Base-by-base conservation (phyloP, 2,797 vertebrate genomes). In the Pseudomugil tenellus region DNA sequence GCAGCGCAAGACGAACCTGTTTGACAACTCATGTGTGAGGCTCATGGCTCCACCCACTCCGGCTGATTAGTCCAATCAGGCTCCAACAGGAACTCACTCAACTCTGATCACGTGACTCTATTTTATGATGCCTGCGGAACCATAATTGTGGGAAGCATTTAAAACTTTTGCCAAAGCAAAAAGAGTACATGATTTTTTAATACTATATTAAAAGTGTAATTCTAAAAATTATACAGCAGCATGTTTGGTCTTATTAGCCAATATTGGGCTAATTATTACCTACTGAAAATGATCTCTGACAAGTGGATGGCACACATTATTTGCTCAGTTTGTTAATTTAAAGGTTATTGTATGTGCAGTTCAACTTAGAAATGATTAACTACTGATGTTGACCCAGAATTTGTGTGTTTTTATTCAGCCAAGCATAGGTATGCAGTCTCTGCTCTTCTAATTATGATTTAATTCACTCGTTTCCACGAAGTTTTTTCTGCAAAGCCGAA, bases 1-100 rank as follows among this genome's bases (percentile, higher is more conserved):
- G 63, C 67, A 69, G 69, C 70, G 31, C 69, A 76, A 77, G 85
- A 81, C 73, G 70, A 92, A 93, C 92, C 91, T 91, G 92, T 92
- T 75, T 83, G 84, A 92, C 90, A 83, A 87, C 83, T 89, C 82
- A 57, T 60, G 79, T 68, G 85, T 74, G 80, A 81, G 41, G 21
- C 57, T 64, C 58, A 54, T 74, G 43, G 59, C 34, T 51, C 89
- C 76, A 53, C 85, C 89, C 60, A 2, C 53, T 46, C 6, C 32
- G 17, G 12, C 69, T 13, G 72, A 81, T 83, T 87, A 84, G 88
- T 17, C 81, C 78, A 26, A 23, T 67, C 49, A 1, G 31, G 57
- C 23, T 60, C 49, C 55, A 29, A 63, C 65, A 77, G 82, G 81
- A 76, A 84, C 78, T 48, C 14, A 53, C 37, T 39, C 1, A 51